Conservation (phyloP, 2,113 vertebrate genomes). For the Dromiciops gliroides region DNA sequence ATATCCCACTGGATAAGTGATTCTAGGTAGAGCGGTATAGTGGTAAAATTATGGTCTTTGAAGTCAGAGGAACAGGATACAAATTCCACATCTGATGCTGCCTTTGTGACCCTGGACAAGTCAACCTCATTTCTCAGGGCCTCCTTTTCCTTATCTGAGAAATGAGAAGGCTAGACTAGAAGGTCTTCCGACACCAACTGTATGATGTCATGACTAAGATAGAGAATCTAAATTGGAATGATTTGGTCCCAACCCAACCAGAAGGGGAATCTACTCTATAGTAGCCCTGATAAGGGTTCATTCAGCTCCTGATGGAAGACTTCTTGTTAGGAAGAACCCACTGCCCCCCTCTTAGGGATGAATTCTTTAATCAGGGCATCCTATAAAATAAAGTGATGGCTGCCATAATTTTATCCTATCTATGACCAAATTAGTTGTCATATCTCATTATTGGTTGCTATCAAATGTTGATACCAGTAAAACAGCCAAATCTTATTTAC, state of each 20-base stretch:
- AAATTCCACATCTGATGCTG: not conserved
- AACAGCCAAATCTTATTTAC: not conserved
- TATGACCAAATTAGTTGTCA: not conserved
- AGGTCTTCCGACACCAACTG: not conserved
- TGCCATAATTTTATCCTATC: not conserved
- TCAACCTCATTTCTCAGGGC: not conserved
- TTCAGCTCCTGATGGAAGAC: not conserved
- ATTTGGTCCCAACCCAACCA: not conserved
- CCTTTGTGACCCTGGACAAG: not conserved
- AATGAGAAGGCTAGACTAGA: not conserved
- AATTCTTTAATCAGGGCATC: not conserved
- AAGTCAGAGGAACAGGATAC: not conserved
- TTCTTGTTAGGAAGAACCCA: not conserved
- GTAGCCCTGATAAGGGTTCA: not conserved
- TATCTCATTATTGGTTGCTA: not conserved
- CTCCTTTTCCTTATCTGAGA: not conserved
- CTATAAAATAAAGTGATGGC: not conserved
- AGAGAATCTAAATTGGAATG: not conserved
- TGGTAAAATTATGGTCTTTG: not conserved
- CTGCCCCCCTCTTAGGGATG: not conserved
- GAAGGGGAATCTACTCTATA: not conserved
- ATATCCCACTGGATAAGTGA: not conserved
- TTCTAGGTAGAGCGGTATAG: not conserved
- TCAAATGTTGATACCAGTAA: not conserved
- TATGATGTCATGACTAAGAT: not conserved